These are phyloP conservation scores for Drosophila subobscura DNA, from an alignment of 1,140 invertebrate genomes.

Conservation along the genomic window DNA sequence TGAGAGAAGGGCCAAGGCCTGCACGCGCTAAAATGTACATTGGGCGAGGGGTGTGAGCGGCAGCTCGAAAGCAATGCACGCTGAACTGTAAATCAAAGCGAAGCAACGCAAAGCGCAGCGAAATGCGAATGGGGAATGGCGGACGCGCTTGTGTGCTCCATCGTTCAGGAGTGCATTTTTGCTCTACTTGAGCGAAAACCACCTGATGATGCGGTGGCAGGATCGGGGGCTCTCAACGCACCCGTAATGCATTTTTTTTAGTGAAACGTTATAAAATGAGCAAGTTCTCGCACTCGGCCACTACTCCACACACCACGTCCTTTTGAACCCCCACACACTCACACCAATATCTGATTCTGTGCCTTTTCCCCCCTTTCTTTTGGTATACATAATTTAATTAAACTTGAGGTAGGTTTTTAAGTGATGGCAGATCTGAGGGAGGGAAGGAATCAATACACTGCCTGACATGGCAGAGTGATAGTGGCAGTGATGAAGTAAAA, in stretches of 20 bases:
- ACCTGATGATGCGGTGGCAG: constrained; percentile 9
- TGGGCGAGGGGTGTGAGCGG: not conserved
- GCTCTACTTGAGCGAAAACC: constrained; percentile 5
- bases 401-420: constrained; percentile 55
- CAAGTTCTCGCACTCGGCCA: too few species aligned
- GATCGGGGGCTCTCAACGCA: too few species aligned
- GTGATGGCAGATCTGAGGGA: too few species aligned
- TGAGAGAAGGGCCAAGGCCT: constrained; percentile 15
- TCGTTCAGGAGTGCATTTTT: constrained; percentile 25
- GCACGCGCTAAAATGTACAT: constrained; percentile 45
- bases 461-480: too few species aligned
- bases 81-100: constrained; percentile 45
- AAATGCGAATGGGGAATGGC: constrained; percentile 19
- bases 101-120: constrained; percentile 44
- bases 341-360: not conserved
- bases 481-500: too few species aligned
- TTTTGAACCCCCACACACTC: too few species aligned
- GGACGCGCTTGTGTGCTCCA: not conserved
- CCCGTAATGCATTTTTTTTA: not conserved
- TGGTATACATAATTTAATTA: constrained; percentile 65
- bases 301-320: too few species aligned
- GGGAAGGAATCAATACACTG: not conserved
- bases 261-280: not conserved
- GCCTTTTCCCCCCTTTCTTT: constrained; percentile 2
- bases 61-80: constrained; percentile 1